Evolutionary conservation across 1,140 invertebrate genomes (phyloP).

Genomic region (Lepidurus arcticus): DNA sequence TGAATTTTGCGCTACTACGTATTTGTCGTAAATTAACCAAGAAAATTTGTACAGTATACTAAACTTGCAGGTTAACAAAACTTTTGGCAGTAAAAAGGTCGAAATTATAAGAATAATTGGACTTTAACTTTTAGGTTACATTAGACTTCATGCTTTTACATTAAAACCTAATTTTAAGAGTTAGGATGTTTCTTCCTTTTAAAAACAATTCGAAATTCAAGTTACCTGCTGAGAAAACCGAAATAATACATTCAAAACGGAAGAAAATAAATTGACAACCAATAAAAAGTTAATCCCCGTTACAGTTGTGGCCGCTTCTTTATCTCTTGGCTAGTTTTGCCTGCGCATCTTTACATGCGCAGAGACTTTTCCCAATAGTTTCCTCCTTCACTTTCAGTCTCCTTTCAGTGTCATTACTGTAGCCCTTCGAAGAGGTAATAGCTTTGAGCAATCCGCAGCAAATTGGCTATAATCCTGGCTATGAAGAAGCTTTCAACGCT

Average conservation of each 20-base stretch:
- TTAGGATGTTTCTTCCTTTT: no score
- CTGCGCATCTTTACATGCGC: not conserved
- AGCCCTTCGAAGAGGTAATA: not conserved
- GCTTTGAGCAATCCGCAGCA: not conserved
- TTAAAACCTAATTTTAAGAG: no score
- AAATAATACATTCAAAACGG: not conserved
- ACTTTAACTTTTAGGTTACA: no score
- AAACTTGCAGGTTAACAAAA: no score
- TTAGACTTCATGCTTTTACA: no score
- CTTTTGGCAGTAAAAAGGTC: no score
- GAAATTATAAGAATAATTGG: no score
- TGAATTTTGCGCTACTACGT: no score
- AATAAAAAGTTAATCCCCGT: no score
- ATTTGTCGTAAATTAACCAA: no score
- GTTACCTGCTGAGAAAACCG: not conserved
- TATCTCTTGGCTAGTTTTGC: not conserved
- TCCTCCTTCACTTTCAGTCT: not conserved
- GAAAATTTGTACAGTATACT: no score
- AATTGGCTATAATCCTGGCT: not conserved
- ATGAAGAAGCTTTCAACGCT: not conserved
- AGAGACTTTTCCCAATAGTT: not conserved
- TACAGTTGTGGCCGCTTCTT: no score
- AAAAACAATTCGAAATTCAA: not conserved
- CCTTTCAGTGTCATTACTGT: not conserved
- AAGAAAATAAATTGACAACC: not conserved